These are phyloP conservation scores for Beaufortia kweichowensis DNA, from an alignment of 2,113 vertebrate species.

Conservation along the genomic window DNA sequence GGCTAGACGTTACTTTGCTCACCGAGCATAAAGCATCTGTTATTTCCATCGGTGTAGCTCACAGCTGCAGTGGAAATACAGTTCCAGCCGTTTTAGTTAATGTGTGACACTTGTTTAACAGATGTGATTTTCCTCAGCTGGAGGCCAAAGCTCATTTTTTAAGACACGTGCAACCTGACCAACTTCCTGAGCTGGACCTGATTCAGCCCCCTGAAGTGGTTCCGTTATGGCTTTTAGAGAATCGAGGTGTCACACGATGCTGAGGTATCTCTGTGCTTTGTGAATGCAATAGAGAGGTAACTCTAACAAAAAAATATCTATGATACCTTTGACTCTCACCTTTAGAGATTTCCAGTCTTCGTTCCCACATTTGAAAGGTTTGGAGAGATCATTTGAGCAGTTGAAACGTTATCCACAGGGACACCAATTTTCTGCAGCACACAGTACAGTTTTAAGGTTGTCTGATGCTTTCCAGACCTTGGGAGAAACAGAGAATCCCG, in stretches of 20 bases:
- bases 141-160: conserved; percentile 22
- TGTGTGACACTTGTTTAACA: conserved; percentile 38
- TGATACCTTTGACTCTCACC: too few species aligned
- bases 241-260: background rate
- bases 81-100: conserved; percentile 30
- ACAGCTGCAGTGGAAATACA: conserved; percentile 6
- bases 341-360: background rate
- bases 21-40: conserved; percentile 20
- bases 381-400: conserved; percentile 20
- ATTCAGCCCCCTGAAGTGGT: conserved; percentile 20
- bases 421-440: conserved; percentile 21
- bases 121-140: conserved; percentile 40
- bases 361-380: background rate
- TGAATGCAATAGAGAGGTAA: conserved; percentile 21
- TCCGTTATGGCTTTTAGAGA: background rate
- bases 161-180: conserved; percentile 32
- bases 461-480: conserved; percentile 54
- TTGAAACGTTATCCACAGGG: conserved; percentile 35
- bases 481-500: background rate
- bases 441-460: conserved; percentile 8
- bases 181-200: conserved; percentile 28
- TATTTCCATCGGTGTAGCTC: conserved; percentile 21
- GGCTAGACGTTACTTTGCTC: conserved; percentile 32
- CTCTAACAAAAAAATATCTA: conserved; percentile 25
- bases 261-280: background rate